Base-by-base conservation (phyloP, 1,140 invertebrate species). In the Hirudo medicinalis region DNA sequence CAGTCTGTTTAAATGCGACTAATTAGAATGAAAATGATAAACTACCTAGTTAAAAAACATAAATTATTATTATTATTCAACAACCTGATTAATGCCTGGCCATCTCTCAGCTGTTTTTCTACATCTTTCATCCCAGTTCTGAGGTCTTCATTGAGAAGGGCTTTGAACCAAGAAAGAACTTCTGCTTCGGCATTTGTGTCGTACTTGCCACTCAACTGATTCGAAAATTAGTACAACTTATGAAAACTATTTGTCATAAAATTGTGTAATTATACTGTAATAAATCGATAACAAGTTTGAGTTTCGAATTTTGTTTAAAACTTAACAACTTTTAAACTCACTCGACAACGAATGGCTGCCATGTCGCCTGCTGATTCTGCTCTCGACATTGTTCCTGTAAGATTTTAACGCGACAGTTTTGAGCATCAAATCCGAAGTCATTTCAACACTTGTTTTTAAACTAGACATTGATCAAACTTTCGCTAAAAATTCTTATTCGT, bases 161-260 rank as follows among this genome's bases (percentile, higher is more conserved):
- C 36, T 22, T 70, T 72, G 71, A 74, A 69, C 73, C 73, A 74
- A 17, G 63, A 53, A n/a, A 74, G 36, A 13, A 74, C 73, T 25
- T 74, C 73, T 32, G 53, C 55, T 68, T 74, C 73, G 17, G 68
- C 68, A 13, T 72, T 71, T 2, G 43, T 40, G 57, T 74, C 71
- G 54, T 74, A 74, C 11, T 71, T 57, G 11, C 72, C 63, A 11
- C 66, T 67, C 49, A 74, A 40, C 73, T 74, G 57, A 20, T 49
- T 60, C 60, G 32, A n/a, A 67, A 67, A 40, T 22, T 32, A 63
- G 17, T 57, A 20, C 20, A 57, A 57, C 6, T 36, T 36, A 3
- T 49, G 40, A 40, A 49, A 49, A 8, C 13, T 5, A 49, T 49
- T 49, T 49, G 11, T 49, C 11, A 11, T 49, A 49, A 49, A 49